phyloP scores from a whole-genome alignment of 2,888 invertebrate species.

The Spodoptera exigua region DNA sequence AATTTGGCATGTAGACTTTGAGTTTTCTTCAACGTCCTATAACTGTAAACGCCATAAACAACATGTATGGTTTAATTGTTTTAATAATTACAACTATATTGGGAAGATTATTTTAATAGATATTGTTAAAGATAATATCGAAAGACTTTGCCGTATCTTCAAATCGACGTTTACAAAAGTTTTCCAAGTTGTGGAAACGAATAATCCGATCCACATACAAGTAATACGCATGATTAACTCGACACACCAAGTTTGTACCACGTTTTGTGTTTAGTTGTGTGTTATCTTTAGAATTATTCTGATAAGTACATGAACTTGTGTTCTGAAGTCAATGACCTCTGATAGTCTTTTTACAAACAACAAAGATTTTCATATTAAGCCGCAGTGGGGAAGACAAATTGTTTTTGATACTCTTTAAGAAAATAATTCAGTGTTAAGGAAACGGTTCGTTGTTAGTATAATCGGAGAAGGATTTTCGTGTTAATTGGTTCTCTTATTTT shows the following conservation, averaged over 20 bases:
- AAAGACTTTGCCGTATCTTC: background rate
- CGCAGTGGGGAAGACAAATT: conserved; percentile 6
- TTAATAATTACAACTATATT: too few relatives aligned
- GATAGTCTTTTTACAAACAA: background rate
- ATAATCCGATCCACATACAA: background rate
- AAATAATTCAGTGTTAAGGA: conserved; percentile 6
- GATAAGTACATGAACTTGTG: conserved; percentile 1
- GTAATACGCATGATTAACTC: conserved; percentile 2
- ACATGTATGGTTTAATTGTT: too few relatives aligned
- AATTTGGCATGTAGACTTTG: too few relatives aligned
- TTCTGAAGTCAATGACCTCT: conserved; percentile 13
- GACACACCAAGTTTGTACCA: conserved; percentile 18
- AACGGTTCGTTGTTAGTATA: conserved; percentile 9
- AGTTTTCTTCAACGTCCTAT: too few relatives aligned
- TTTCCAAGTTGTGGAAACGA: conserved; percentile 8
- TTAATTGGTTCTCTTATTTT: background rate
- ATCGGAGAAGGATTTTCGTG: background rate
- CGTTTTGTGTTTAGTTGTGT: conserved; percentile 14
- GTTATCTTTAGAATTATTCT: background rate
- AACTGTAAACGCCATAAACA: too few relatives aligned
- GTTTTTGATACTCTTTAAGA: conserved; percentile 7
- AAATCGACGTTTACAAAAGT: conserved; percentile 9
- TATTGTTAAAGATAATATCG: too few relatives aligned
- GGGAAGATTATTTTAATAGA: too few relatives aligned
- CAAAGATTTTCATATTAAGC: conserved; percentile 8